Percentiles rank a stretch among this genome's conserved stretches.
Conservation (phyloP, 2,888 invertebrate genomes). For the Druceiella hillmani region DNA sequence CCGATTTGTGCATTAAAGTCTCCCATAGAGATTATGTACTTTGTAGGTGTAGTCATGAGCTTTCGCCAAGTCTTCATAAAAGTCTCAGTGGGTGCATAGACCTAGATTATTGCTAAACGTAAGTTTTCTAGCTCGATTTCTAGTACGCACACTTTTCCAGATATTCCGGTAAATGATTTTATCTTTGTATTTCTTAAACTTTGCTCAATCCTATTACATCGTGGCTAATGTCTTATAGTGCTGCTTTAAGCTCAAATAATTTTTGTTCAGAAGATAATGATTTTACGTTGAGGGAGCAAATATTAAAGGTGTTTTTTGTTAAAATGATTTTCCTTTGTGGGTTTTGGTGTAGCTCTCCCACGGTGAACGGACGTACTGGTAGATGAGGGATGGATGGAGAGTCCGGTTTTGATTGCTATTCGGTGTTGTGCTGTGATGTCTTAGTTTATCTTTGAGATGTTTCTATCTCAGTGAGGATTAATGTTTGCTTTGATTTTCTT, state of each 20-base stretch:
- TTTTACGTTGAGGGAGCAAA: neutral
- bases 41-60: too few species aligned
- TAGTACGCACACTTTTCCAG: too few species aligned
- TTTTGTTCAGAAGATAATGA: neutral
- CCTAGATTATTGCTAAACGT: too few species aligned
- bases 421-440: conserved; percentile 1
- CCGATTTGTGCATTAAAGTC: too few species aligned
- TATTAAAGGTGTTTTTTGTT: conserved; percentile 1
- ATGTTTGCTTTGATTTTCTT: neutral
- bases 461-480: neutral
- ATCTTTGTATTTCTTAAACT: too few species aligned
- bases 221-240: too few species aligned
- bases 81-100: too few species aligned
- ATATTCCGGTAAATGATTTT: too few species aligned
- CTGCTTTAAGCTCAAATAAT: neutral
- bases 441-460: neutral
- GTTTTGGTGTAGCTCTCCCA: neutral
- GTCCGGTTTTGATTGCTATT: neutral
- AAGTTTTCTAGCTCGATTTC: too few species aligned
- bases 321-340: neutral
- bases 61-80: too few species aligned
- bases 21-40: too few species aligned
- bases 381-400: neutral
- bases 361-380: neutral
- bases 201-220: too few species aligned